Evolutionary conservation across 2,797 vertebrate species (phyloP), one percentile per base, ranked within the genome.

Genomic region (Garrulus glandarius): DNA sequence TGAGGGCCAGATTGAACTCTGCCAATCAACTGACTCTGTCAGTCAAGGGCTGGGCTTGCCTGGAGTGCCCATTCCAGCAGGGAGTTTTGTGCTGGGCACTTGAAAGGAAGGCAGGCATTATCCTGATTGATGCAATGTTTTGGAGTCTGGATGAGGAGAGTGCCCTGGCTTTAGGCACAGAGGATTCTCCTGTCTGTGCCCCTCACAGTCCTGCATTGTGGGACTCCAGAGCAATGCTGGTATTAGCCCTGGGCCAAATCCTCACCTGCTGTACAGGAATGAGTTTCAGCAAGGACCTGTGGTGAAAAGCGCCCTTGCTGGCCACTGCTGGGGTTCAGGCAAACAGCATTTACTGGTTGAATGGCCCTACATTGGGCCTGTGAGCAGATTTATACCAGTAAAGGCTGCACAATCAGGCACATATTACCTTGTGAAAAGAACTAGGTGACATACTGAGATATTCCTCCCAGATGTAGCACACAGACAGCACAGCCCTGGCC

Each of bases 211-310:
- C 44, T 5, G 6, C 39, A 3, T 0, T 39, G 13, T 6, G 9
- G 5, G 1, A 27, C 32, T n/a, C 32, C 34, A 36, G 43, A 50
- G 59, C 0, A 0, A 6, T 6, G 47, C 3, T 59, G 67, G n/a
- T 8, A 1, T 37, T 2, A 68, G 34, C 32, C 20, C 29, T 0
- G 2, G 11, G 18, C 2, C 20, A 10, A 7, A 37, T 2, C 15
- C 53, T 81, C 60, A 21, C 19, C 44, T 67, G 41, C 30, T 46
- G 43, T 1, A 3, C 34, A 32, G 37, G 55, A 44, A 5, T 22
- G 68, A 64, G 37, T 29, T 46, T 7, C 43, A 49, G 69, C 41
- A 36, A 8, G 55, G 24, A 39, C 1, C 1, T 30, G 24, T 8
- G 52, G 19, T 9, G 67, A 5, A 1, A 32, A 46, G 21, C 2